phyloP scores from a whole-genome alignment of 2,888 invertebrate genomes.

The Acanthosepion pharaonis region DNA sequence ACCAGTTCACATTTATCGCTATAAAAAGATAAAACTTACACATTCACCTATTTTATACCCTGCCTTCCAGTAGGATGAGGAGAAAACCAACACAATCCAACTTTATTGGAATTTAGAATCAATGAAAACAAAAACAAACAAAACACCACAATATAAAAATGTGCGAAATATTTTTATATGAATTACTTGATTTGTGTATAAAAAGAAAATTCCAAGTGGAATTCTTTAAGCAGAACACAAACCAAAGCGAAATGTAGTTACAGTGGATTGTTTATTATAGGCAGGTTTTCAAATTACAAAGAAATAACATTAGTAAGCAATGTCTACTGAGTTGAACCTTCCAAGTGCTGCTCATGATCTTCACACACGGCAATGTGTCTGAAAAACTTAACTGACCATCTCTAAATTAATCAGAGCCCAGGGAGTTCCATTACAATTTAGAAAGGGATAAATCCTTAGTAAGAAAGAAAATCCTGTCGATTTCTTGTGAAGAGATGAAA shows the following conservation, averaged over 20 bases:
- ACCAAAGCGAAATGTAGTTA: constrained; percentile 37
- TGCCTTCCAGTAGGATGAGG: neutral
- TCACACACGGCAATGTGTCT: constrained; percentile 14
- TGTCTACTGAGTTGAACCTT: constrained; percentile 37
- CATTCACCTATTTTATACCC: neutral
- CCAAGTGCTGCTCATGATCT: constrained; percentile 39
- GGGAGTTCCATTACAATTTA: constrained; percentile 36
- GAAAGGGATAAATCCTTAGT: constrained; percentile 40
- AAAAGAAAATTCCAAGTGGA: constrained; percentile 7
- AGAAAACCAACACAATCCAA: neutral
- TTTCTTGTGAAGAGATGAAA: constrained; percentile 46
- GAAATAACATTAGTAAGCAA: constrained; percentile 47
- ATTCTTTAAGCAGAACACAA: neutral
- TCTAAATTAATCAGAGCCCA: constrained; percentile 37
- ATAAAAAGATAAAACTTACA: neutral
- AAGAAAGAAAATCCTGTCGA: constrained; percentile 13
- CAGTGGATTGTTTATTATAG: constrained; percentile 45
- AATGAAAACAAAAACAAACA: too few relatives aligned
- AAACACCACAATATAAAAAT: neutral
- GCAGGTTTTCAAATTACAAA: constrained; percentile 46
- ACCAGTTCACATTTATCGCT: neutral
- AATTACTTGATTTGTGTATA: neutral
- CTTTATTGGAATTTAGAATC: too few relatives aligned
- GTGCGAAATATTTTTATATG: constrained; percentile 22
- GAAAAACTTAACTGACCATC: constrained; percentile 43